Conservation (phyloP, 2,797 vertebrate species). For the Helostoma temminkii region DNA sequence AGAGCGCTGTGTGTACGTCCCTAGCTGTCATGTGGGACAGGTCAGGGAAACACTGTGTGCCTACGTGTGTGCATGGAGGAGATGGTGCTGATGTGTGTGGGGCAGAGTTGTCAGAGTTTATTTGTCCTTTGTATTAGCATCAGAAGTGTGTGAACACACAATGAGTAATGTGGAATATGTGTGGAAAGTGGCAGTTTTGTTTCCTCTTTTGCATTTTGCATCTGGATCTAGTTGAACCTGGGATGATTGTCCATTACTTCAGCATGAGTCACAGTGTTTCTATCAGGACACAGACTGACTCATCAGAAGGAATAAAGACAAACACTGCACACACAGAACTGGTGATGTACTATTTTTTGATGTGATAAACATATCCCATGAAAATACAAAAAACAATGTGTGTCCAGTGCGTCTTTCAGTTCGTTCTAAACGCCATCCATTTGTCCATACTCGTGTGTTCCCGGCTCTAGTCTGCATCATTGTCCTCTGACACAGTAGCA, state of each 20-base stretch:
- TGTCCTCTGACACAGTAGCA: too few species aligned
- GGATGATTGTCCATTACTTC: not conserved
- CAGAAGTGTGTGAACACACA: not conserved
- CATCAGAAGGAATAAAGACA: not conserved
- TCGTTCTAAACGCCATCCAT: too few species aligned
- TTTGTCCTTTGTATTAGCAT: constrained; percentile 13
- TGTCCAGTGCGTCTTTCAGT: too few species aligned
- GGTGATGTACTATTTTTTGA: too few species aligned
- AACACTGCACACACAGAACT: too few species aligned
- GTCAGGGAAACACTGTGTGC: constrained; percentile 35
- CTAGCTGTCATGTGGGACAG: constrained; percentile 65
- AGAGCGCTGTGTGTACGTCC: constrained; percentile 48
- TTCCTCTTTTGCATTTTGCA: not conserved
- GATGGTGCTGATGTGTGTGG: constrained; percentile 42
- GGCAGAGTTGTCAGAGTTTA: constrained; percentile 18
- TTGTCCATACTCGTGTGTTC: too few species aligned
- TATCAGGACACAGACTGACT: not conserved
- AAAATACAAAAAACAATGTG: too few species aligned
- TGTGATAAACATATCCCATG: too few species aligned
- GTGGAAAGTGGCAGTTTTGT: not conserved
- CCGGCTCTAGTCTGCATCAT: too few species aligned
- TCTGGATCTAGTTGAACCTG: not conserved
- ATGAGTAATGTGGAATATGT: too few species aligned
- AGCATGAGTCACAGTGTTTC: not conserved
- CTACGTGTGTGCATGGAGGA: constrained; percentile 33